Base-by-base conservation (phyloP, 1,140 invertebrate genomes). In the Cotesia typhae region DNA sequence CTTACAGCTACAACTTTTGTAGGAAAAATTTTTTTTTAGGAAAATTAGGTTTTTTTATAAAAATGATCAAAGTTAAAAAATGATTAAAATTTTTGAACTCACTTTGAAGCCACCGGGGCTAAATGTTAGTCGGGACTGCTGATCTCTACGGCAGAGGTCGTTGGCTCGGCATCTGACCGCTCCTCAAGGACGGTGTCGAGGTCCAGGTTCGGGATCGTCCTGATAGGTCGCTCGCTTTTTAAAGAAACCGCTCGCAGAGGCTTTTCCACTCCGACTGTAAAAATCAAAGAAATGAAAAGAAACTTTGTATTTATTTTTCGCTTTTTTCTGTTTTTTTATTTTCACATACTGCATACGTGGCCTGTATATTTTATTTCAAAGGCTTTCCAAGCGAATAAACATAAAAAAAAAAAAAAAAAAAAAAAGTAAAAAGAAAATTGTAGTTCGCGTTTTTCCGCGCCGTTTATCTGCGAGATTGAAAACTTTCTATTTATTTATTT, bases 121-220 rank as follows among this genome's bases (percentile, higher is more conserved):
- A 81, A 80, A 84, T 85, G 85, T 76, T 86, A 85, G 76, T 86
- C 84, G 4, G 85, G 84, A 76, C 82, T 86, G 63, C 82, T 84
- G 4, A 87, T 76, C 73, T 85, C 85, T 20, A 87, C 70, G 6
- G 80, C 85, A 14, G 85, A 47, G 6, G 7, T 87, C 12, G 90
- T 92, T 81, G 91, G 90, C 81, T 95, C 93, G 6, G 92, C 91
- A 81, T 94, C 93, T 20, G 89, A 90, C 72, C 92, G 89, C 80
- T 94, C 94, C 81, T 95, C 94, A 12, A 94, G 88, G 9, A 94
- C 94, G 0, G 94, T 95, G 80, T 94, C 93, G 77, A 94, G 85
- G 81, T 95, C 93, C 41, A 93, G 81, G 0, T 92, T 90, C 9
- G 92, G 92, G 73, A 93, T 92, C 14, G 90, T 89, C 75, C 89